phyloP scores from a whole-genome alignment of 2,113 vertebrate genomes.

The Etheostoma cragini region DNA sequence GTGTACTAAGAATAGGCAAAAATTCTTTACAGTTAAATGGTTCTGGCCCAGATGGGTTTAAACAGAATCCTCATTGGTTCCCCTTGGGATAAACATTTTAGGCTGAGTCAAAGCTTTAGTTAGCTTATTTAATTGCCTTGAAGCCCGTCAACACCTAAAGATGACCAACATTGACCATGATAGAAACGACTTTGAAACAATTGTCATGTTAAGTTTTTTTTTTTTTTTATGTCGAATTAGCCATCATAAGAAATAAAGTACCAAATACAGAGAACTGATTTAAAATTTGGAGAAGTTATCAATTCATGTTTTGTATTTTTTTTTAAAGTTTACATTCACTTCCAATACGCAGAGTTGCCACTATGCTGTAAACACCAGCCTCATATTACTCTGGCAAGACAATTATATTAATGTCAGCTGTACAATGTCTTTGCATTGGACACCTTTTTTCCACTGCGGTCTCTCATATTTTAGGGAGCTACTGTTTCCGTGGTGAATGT shows the following conservation, averaged over 20 bases:
- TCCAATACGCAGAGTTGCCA: neutral
- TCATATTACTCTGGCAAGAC: neutral
- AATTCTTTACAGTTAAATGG: no score
- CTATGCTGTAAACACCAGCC: neutral
- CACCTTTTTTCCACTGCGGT: neutral
- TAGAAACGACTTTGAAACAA: neutral
- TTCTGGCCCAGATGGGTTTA: neutral
- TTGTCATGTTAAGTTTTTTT: neutral
- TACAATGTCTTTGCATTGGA: neutral
- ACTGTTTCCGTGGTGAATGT: constrained; percentile 6
- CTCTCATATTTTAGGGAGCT: neutral
- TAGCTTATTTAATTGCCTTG: neutral
- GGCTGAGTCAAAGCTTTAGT: neutral
- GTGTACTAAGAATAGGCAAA: no score
- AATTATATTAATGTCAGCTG: neutral
- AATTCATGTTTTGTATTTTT: neutral
- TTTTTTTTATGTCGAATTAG: neutral
- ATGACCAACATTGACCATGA: neutral
- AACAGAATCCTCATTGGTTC: neutral
- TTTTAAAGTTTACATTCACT: neutral
- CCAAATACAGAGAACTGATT: neutral
- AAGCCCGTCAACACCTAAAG: neutral
- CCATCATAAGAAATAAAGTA: neutral
- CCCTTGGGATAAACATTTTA: neutral
- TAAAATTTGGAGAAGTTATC: neutral